Conservation (phyloP, 2,888 invertebrate genomes). For the Lasioglossum villosulum region DNA sequence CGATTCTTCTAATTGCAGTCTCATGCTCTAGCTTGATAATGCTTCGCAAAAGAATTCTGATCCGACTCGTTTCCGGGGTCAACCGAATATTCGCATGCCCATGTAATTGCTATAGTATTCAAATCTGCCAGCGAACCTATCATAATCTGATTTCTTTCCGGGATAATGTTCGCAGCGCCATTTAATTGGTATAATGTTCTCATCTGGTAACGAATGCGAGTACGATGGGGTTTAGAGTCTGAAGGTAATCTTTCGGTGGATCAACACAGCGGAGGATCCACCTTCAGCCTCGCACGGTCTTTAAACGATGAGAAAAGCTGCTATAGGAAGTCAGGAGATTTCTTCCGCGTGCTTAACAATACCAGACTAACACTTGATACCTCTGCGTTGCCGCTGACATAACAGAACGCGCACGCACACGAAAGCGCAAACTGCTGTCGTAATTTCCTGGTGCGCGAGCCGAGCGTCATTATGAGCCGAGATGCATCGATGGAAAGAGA, state of each 20-base stretch:
- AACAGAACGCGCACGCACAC: constrained; percentile 37
- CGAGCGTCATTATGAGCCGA: constrained; percentile 16
- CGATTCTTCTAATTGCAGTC: no score
- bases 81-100: not conserved
- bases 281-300: not conserved
- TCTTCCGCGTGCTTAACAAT: constrained; percentile 58
- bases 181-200: not conserved
- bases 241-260: not conserved
- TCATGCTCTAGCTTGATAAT: not conserved
- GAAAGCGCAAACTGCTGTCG: constrained; percentile 30
- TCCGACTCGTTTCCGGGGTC: not conserved
- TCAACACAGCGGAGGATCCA: constrained; percentile 6
- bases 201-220: not conserved
- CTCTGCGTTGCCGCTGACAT: constrained; percentile 36
- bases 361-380: constrained; percentile 45
- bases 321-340: constrained; percentile 48
- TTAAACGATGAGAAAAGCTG: constrained; percentile 39
- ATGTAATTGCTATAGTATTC: not conserved
- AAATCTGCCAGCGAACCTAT: not conserved
- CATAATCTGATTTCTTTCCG: not conserved
- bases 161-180: not conserved
- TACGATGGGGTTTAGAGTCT: not conserved
- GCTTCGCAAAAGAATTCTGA: not conserved
- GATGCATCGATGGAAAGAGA: constrained; percentile 37
- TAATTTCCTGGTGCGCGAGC: constrained; percentile 47